Percentiles rank a stretch among this genome's conserved stretches.
phyloP scores from a whole-genome alignment of 2,797 vertebrate genomes.

The Poecile montanus region DNA sequence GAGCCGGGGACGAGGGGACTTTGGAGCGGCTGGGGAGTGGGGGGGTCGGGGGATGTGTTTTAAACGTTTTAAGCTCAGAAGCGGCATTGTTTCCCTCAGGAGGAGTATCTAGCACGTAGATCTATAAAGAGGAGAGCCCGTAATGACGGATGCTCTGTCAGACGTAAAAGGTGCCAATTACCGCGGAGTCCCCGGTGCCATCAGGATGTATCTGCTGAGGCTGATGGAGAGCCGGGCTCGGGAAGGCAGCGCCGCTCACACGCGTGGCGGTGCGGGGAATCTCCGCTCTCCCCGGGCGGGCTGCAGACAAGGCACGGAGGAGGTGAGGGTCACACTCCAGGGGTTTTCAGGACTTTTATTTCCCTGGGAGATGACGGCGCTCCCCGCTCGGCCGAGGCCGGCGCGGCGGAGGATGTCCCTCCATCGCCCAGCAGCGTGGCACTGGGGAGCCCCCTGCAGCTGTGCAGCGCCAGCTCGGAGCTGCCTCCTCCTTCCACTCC shows the following conservation, averaged over 20 bases:
- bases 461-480: not conserved
- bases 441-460: conserved; percentile 45
- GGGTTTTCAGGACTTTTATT: not conserved
- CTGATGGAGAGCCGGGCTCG: not conserved
- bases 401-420: not conserved
- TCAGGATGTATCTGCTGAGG: not conserved
- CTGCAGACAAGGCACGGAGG: not conserved
- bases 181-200: not conserved
- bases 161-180: conserved; percentile 58
- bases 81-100: not conserved
- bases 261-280: not conserved
- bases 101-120: conserved; percentile 15
- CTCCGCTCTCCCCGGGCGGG: not conserved
- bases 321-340: not conserved
- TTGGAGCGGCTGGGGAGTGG: not conserved
- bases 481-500: not conserved
- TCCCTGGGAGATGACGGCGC: not conserved
- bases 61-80: conserved; percentile 34
- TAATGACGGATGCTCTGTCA: conserved; percentile 54
- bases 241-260: not conserved
- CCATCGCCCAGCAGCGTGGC: not conserved
- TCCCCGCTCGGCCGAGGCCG: not conserved
- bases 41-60: not conserved
- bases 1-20: not conserved
- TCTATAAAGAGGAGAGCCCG: not conserved